Percentiles rank a stretch among this genome's conserved stretches.
These are phyloP conservation scores for Ylistrum balloti DNA, from an alignment of 1,140 invertebrate genomes.

Conservation along the genomic window DNA sequence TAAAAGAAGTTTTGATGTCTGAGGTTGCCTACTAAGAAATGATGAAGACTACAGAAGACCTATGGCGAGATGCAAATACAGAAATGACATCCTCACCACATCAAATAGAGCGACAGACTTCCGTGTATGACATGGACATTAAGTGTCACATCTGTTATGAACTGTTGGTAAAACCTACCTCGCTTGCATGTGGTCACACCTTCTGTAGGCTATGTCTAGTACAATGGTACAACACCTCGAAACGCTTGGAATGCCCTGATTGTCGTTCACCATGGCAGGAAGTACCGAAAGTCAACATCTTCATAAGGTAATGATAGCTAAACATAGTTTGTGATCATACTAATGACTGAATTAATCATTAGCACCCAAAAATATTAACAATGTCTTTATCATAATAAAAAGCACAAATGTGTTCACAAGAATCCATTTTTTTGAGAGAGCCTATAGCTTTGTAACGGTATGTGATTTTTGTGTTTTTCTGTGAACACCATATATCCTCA, in stretches of 20 bases:
- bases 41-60: too few relatives aligned
- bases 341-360: too few relatives aligned
- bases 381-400: too few relatives aligned
- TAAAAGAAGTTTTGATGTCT: too few relatives aligned
- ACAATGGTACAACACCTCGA: slow-evolving; percentile 71
- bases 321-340: too few relatives aligned
- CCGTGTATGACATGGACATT: slow-evolving; percentile 60
- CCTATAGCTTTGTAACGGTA: too few relatives aligned
- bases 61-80: neutral
- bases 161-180: slow-evolving; percentile 76
- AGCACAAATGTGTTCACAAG: too few relatives aligned
- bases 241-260: slow-evolving; percentile 76
- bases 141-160: slow-evolving; percentile 74
- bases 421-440: too few relatives aligned
- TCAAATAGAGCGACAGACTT: neutral
- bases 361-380: too few relatives aligned
- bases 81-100: neutral
- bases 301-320: slow-evolving; percentile 65
- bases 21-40: too few relatives aligned
- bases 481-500: too few relatives aligned
- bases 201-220: slow-evolving; percentile 77
- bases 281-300: slow-evolving; percentile 74
- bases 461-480: too few relatives aligned
- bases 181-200: slow-evolving; percentile 78
- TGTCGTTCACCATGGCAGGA: slow-evolving; percentile 75